phyloP scores from a whole-genome alignment of 2,888 invertebrate genomes.

The Copidosoma aretas region DNA sequence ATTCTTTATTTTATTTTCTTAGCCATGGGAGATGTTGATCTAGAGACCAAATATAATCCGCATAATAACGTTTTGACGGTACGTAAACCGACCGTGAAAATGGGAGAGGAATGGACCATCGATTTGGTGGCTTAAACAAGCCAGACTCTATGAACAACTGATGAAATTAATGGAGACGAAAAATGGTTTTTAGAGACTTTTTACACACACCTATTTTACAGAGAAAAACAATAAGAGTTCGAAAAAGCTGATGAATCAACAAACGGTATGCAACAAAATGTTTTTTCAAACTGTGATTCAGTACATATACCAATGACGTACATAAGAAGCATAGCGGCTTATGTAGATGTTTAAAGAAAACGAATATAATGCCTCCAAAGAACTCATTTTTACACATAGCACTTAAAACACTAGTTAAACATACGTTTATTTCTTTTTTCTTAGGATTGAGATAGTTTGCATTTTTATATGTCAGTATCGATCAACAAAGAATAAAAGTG shows the following conservation, averaged over 20 bases:
- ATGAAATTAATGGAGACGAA: not conserved
- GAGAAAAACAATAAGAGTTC: not conserved
- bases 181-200: conserved; percentile 18
- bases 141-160: conserved; percentile 10
- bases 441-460: conserved; percentile 16
- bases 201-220: conserved; percentile 11
- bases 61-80: conserved; percentile 76
- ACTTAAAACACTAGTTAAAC: conserved; percentile 11
- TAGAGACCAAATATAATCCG: conserved; percentile 74
- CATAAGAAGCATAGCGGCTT: conserved; percentile 14
- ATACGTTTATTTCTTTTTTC: conserved; percentile 21
- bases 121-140: conserved; percentile 57
- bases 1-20: conserved; percentile 52
- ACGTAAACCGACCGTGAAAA: conserved; percentile 84
- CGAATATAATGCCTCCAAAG: conserved; percentile 5
- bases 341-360: conserved; percentile 23
- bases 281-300: conserved; percentile 39
- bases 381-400: conserved; percentile 28
- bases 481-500: conserved; percentile 22
- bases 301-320: conserved; percentile 20
- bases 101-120: conserved; percentile 81
- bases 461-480: conserved; percentile 28
- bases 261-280: conserved; percentile 22
- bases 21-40: conserved; percentile 67
- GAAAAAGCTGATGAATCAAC: conserved; percentile 1